These are phyloP conservation scores for Zaprionus lachaisei DNA, from an alignment of 1,140 invertebrate species.

Conservation along the genomic window DNA sequence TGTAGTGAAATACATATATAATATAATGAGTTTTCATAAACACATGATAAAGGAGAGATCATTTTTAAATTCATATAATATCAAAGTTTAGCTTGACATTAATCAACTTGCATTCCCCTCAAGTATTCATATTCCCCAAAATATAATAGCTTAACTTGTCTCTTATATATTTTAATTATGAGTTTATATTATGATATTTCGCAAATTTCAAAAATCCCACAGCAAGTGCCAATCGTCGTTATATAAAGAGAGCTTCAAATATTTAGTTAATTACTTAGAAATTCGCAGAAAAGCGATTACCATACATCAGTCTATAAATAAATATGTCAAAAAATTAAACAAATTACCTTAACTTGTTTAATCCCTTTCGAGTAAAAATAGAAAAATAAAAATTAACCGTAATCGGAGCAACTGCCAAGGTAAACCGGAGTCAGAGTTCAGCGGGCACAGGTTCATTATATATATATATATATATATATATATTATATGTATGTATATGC, in stretches of 20 bases:
- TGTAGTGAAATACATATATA: no score
- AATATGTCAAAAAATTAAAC: slow-evolving; percentile 21
- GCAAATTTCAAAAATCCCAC: not conserved
- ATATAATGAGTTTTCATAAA: no score
- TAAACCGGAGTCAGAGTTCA: slow-evolving; percentile 69
- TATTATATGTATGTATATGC: no score
- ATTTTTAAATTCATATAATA: no score
- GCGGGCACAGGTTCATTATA: slow-evolving; percentile 10
- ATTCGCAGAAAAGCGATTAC: slow-evolving; percentile 4
- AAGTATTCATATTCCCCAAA: no score
- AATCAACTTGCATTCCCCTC: no score
- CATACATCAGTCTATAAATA: slow-evolving; percentile 3
- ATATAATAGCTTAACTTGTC: no score
- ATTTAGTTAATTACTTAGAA: slow-evolving; percentile 7
- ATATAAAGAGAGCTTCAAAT: not conserved
- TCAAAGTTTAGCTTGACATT: no score
- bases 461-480: slow-evolving; percentile 26
- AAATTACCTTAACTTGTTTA: slow-evolving; percentile 1
- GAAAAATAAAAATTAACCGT: slow-evolving; percentile 18
- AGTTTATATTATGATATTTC: not conserved
- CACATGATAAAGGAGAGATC: no score
- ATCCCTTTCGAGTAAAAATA: slow-evolving; percentile 10
- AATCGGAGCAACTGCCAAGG: slow-evolving; percentile 60
- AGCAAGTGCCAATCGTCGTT: not conserved
- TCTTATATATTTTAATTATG: not conserved